These are phyloP conservation scores for Metopia argyrocephala DNA, from an alignment of 2,888 invertebrate genomes.

Conservation along the genomic window DNA sequence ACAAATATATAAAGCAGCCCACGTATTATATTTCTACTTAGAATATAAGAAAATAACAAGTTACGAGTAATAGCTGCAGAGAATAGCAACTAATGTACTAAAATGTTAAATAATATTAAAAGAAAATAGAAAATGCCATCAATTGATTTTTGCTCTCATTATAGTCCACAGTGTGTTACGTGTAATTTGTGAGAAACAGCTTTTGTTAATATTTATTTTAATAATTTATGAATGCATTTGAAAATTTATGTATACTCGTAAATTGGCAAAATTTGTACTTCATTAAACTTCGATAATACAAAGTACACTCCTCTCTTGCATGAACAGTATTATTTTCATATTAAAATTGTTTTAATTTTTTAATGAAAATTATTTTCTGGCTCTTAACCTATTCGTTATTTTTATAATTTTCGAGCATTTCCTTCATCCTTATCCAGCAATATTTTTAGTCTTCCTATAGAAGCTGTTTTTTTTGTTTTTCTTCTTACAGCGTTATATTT, in stretches of 20 bases:
- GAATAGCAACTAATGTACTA: too few relatives aligned
- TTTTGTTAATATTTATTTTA: conserved; percentile 67
- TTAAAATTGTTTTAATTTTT: conserved; percentile 19
- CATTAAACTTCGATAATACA: too few relatives aligned
- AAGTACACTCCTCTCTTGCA: too few relatives aligned
- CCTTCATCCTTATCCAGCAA: conserved; percentile 26
- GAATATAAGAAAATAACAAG: too few relatives aligned
- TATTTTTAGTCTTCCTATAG: conserved; percentile 14
- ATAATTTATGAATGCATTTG: conserved; percentile 75
- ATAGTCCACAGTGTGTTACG: neutral
- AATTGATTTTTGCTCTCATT: too few relatives aligned
- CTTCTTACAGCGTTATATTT: neutral
- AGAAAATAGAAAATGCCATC: too few relatives aligned
- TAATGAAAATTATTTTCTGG: conserved; percentile 32
- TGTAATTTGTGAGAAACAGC: neutral
- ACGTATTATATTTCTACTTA: too few relatives aligned
- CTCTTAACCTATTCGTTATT: neutral
- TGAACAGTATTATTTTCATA: conserved; percentile 20
- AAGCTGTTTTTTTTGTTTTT: conserved; percentile 19
- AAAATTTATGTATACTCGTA: too few relatives aligned
- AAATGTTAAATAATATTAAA: too few relatives aligned
- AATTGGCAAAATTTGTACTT: conserved; percentile 72
- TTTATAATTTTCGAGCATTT: neutral
- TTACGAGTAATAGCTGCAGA: too few relatives aligned
- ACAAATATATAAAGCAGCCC: too few relatives aligned